A percentile compares a stretch with the other conserved stretches of the same genome.
phyloP scores from a whole-genome alignment of 2,888 invertebrate genomes.

The Synergus itoensis region DNA sequence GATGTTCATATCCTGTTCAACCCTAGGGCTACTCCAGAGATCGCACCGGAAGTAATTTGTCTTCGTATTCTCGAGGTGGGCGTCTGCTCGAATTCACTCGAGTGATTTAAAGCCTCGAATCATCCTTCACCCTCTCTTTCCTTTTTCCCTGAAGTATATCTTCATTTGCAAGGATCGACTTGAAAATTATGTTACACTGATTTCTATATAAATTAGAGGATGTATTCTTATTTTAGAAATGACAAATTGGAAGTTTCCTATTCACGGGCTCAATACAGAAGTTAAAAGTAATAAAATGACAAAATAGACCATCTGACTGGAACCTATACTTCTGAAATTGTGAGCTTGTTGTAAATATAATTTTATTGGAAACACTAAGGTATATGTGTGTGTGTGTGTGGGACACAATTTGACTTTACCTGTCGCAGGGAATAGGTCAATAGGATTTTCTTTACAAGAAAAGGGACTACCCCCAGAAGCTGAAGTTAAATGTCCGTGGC shows the following conservation, averaged over 20 bases:
- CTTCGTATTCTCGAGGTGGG: slow-evolving; percentile 56
- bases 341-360: slow-evolving; percentile 8
- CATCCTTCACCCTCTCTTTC: slow-evolving; percentile 40
- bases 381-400: no score
- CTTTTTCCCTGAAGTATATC: slow-evolving; percentile 40
- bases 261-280: background rate
- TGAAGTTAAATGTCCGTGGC: slow-evolving; percentile 2
- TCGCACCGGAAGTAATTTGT: slow-evolving; percentile 63
- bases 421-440: background rate
- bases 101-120: slow-evolving; percentile 63
- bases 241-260: background rate
- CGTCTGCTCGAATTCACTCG: slow-evolving; percentile 61
- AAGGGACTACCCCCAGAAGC: slow-evolving; percentile 17
- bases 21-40: slow-evolving; percentile 44
- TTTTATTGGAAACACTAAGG: slow-evolving; percentile 2
- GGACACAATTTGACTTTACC: slow-evolving; percentile 24
- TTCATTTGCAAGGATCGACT: slow-evolving; percentile 44
- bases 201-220: slow-evolving; percentile 6
- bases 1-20: slow-evolving; percentile 64
- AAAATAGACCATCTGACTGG: background rate
- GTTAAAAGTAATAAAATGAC: background rate
- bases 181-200: slow-evolving; percentile 41
- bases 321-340: background rate
- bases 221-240: background rate
- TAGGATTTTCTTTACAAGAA: background rate